Base-by-base conservation (phyloP, 1,140 invertebrate genomes). In the Dysdera silvatica region DNA sequence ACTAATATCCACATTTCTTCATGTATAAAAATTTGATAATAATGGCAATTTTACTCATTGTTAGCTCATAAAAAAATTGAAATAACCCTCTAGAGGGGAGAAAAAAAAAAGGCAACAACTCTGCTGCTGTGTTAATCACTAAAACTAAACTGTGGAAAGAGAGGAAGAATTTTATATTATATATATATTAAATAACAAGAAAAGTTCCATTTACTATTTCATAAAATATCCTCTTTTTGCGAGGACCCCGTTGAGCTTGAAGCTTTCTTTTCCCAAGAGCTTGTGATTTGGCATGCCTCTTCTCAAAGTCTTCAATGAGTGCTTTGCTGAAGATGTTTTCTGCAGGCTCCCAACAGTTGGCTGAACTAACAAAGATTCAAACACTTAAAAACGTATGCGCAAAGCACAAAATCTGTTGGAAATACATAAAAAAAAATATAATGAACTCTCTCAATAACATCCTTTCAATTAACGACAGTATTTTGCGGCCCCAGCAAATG, bases 321-420 rank as follows among this genome's bases (percentile, higher is more conserved):
- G 18, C 29, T 14, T 41, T 54, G 20, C 63, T 65, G 6, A 65
- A 24, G 14, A 65, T 65, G 76, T 93, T 91, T 70, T 90, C 87
- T 69, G 89, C 87, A 12, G 89, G 89, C 71, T 91, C 87, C 88
- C 89, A 91, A 24, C 87, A 88, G 24, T 69, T 69, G 16, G 65
- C 61, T 8, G 57, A 58, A 40, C 66, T 67, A 26, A 20, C 28
- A 28, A n/a, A n/a, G 31, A 52, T 40, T 16, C 8, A 49, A 29
- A 33, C 7, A 47, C 14, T 20, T n/a, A 47, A 47, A 10, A 47
- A 47, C 23, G 14, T 47, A 20, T n/a, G 43, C 14, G 7, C 23
- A 10, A n/a, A n/a, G 23, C 14, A 6, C 14, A 8, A 47, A 47
- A 6, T 49, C 12, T 8, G 8, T 24, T 6, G 29, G 29, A 4